Evolutionary conservation across 2,797 vertebrate genomes (phyloP), one percentile per base, ranked within the genome.

Genomic region (Xyrichtys novacula): DNA sequence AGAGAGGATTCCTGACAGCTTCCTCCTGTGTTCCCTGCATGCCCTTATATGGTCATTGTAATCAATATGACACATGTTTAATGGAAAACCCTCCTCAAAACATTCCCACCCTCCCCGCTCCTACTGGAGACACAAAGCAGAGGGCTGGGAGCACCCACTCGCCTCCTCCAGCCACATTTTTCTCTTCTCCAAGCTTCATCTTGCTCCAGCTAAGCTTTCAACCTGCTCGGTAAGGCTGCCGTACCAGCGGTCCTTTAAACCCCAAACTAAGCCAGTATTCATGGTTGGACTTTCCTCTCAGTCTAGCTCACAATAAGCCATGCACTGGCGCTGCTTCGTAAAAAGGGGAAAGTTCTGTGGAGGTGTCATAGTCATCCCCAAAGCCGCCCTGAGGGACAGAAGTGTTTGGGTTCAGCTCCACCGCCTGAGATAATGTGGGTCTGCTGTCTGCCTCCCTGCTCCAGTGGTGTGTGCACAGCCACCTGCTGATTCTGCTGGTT

Each of bases 1-100:
- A 64, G 50, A 48, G n/a, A 58, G 65, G 68, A 85, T 85, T 90
- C 86, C 85, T 81, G 73, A 76, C 75, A 75, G 85, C 69, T 31
- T 39, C 59, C 65, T 87, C 53, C 83, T 63, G 59, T 55, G 62
- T 81, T 80, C 76, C 78, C 62, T 52, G 19, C 83, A n/a, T 80
- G 73, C 53, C 93, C 93, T 90, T 93, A 89, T 93, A 93, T 87
- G 92, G 94, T 87, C 87, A 88, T 19, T 80, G 65, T 76, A 74
- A 91, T 91, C 88, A 87, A 91, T 92, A 86, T 74, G 22, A 62
- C 64, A 63, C 83, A 86, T 88, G 84, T 82, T 94, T 90, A 89
- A 91, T 88, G 22, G 63, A 64, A 22, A 80, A 75, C 46, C 70
- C 49, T 55, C 71, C 74, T 78, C 71, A 73, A 88, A 93, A 92